Conservation (phyloP, 1,140 invertebrate genomes). For the Sarcophaga bullata region DNA sequence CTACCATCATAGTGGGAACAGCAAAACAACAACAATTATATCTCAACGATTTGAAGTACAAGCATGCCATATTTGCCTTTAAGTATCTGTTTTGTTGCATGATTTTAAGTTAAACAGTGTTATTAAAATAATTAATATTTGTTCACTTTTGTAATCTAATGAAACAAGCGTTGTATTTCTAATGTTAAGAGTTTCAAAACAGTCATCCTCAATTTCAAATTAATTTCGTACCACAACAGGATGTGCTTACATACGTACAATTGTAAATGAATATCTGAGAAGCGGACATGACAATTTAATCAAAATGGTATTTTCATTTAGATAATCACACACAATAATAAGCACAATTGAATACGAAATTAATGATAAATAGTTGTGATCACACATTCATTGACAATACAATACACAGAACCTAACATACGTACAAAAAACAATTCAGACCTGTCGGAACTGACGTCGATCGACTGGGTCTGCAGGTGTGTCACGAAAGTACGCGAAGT, state of each 20-base stretch:
- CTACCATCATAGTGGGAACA: too few species aligned
- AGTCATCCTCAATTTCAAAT: background rate
- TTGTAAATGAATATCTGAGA: background rate
- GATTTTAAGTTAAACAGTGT: background rate
- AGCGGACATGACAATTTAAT: constrained; percentile 39
- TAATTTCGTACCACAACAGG: background rate
- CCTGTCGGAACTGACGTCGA: too few species aligned
- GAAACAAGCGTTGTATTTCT: constrained; percentile 1
- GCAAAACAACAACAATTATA: too few species aligned
- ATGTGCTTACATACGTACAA: background rate
- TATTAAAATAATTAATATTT: constrained; percentile 32
- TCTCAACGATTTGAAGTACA: too few species aligned
- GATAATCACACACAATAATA: constrained; percentile 28
- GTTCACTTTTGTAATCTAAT: constrained; percentile 27
- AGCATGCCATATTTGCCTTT: too few species aligned
- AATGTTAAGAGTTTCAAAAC: background rate
- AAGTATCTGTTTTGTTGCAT: too few species aligned
- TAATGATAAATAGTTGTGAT: constrained; percentile 29
- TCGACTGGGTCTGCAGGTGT: too few species aligned
- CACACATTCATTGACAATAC: background rate
- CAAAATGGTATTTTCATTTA: constrained; percentile 32
- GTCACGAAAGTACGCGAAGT: too few species aligned
- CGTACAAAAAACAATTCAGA: too few species aligned
- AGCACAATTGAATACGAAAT: constrained; percentile 32
- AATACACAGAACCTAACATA: background rate